Conservation (phyloP, 2,113 vertebrate species). For the Miniopterus natalensis region DNA sequence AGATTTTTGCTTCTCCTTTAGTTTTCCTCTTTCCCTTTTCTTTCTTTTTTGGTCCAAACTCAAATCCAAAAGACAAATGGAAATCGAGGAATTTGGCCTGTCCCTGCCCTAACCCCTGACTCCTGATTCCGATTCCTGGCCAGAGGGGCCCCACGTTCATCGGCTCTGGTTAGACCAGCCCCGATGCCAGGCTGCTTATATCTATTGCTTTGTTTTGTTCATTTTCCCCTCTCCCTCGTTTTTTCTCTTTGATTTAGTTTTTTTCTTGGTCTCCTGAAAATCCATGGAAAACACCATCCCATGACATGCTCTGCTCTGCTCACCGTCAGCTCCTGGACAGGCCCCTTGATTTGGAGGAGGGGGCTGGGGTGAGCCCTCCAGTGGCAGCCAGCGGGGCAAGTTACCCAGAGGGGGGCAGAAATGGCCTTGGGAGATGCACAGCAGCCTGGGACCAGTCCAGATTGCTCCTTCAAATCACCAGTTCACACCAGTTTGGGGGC, state of each 20-base stretch:
- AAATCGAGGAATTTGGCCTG: constrained; percentile 62
- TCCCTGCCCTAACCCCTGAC: background rate
- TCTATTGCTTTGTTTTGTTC: constrained; percentile 69
- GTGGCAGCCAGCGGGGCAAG: constrained; percentile 69
- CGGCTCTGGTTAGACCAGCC: constrained; percentile 70
- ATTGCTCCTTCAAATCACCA: background rate
- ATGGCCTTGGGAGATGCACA: background rate
- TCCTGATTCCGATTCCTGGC: constrained; percentile 60
- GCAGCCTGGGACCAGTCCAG: background rate
- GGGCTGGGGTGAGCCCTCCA: constrained; percentile 54
- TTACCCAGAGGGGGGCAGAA: background rate
- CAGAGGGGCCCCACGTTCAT: background rate
- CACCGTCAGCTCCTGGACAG: constrained; percentile 75
- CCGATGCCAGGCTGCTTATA: constrained; percentile 63
- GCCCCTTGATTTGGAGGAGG: constrained; percentile 54
- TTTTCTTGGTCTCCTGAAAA: constrained; percentile 83
- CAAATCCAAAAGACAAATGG: constrained; percentile 79
- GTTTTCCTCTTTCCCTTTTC: constrained; percentile 41
- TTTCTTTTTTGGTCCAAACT: constrained; percentile 65
- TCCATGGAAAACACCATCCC: constrained; percentile 89
- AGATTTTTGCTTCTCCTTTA: constrained; percentile 70
- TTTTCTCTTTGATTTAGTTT: constrained; percentile 75
- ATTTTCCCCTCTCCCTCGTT: constrained; percentile 37
- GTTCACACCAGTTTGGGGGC: background rate
- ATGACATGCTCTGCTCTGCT: constrained; percentile 85